Conservation (phyloP, 1,140 invertebrate species). For the Antheraea pernyi region DNA sequence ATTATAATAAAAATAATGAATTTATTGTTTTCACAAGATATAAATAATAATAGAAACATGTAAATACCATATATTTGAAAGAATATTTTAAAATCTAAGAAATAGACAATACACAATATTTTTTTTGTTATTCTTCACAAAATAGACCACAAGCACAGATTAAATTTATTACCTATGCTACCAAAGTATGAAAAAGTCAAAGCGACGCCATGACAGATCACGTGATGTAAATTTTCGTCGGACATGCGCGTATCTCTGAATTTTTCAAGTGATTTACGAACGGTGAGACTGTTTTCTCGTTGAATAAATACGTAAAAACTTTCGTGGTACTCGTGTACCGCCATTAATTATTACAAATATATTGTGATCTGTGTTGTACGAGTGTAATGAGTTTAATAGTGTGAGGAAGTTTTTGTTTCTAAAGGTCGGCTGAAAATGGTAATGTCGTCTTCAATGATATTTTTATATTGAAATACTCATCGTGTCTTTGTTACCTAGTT, state of each 20-base stretch:
- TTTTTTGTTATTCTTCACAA: too few species aligned
- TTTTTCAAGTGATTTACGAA: constrained; percentile 69
- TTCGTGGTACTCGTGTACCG: constrained; percentile 20
- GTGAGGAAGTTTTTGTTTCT: constrained; percentile 50
- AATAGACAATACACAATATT: too few species aligned
- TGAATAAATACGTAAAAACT: constrained; percentile 30
- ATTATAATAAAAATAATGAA: too few species aligned
- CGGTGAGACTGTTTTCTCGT: constrained; percentile 54
- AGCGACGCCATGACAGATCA: constrained; percentile 76
- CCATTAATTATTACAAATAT: constrained; percentile 16
- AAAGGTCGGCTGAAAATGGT: constrained; percentile 65
- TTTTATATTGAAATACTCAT: constrained; percentile 45
- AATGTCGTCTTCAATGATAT: constrained; percentile 48
- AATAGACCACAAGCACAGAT: neutral
- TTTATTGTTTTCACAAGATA: too few species aligned
- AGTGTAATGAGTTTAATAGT: constrained; percentile 42
- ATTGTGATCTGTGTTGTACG: constrained; percentile 33
- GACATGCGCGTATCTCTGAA: constrained; percentile 70
- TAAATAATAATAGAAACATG: too few species aligned
- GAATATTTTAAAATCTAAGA: too few species aligned
- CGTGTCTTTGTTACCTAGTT: constrained; percentile 29
- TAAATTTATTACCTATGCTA: neutral
- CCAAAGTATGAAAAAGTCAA: constrained; percentile 28
- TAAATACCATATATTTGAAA: too few species aligned
- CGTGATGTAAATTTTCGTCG: constrained; percentile 77